These are phyloP conservation scores for Psix sp. DNA, from an alignment of 1,140 invertebrate genomes.

Conservation along the genomic window DNA sequence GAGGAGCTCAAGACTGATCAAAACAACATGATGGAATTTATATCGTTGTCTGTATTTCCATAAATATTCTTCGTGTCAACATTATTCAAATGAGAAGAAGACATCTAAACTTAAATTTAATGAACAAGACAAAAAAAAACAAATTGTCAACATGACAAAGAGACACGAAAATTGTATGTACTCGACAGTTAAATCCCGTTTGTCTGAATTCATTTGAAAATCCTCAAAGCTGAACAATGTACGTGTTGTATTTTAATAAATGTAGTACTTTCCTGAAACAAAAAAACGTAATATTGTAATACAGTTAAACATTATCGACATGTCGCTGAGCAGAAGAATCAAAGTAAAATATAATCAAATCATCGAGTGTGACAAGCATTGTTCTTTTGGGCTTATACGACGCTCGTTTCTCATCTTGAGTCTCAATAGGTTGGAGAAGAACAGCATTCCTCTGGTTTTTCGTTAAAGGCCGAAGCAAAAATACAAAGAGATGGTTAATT, in stretches of 20 bases:
- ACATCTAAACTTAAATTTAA: not conserved
- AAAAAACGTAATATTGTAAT: conserved; percentile 33
- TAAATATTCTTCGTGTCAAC: conserved; percentile 53
- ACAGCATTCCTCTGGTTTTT: not conserved
- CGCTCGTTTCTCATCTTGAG: not conserved
- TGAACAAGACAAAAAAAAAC: conserved; percentile 6
- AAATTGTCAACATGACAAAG: not conserved
- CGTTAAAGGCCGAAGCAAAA: too few species aligned
- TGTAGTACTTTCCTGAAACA: conserved; percentile 27
- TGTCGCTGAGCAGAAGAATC: conserved; percentile 58
- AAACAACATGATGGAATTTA: conserved; percentile 57
- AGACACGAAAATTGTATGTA: not conserved
- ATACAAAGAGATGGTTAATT: too few species aligned
- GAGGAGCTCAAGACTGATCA: conserved; percentile 59
- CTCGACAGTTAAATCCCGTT: conserved; percentile 9
- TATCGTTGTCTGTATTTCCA: conserved; percentile 58
- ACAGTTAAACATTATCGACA: conserved; percentile 50
- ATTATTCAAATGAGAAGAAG: conserved; percentile 19
- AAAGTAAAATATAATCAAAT: conserved; percentile 56
- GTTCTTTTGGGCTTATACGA: conserved; percentile 39
- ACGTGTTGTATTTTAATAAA: conserved; percentile 39
- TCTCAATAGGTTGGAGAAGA: too few species aligned
- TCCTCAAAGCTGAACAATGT: conserved; percentile 40
- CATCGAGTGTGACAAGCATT: conserved; percentile 46
- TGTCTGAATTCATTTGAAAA: conserved; percentile 13